Conservation (phyloP, 2,888 invertebrate genomes). For the Alsophila aescularia region DNA sequence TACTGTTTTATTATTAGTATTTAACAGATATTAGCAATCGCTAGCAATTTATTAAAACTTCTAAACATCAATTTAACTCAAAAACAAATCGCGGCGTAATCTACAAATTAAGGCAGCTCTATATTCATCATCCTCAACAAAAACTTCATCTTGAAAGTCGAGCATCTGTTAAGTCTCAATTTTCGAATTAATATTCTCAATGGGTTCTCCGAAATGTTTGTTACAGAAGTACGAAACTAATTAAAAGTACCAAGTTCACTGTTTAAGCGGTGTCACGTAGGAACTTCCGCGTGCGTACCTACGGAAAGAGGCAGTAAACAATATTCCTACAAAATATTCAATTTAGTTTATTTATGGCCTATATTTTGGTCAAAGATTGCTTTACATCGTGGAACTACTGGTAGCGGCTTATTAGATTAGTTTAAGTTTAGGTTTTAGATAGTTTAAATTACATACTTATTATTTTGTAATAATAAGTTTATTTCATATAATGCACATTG, state of each 20-base stretch:
- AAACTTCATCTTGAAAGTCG: conserved; percentile 16
- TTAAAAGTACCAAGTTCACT: conserved; percentile 26
- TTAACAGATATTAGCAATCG: no score
- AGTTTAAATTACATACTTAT: no score
- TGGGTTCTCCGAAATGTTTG: conserved; percentile 8
- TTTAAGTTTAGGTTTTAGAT: no score
- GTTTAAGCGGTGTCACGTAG: conserved; percentile 14
- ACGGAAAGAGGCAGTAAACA: neutral
- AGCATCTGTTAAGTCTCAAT: conserved; percentile 15
- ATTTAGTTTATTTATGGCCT: no score
- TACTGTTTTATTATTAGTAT: no score
- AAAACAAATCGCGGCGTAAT: conserved; percentile 1
- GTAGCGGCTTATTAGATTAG: no score
- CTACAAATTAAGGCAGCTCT: neutral
- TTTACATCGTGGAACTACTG: no score
- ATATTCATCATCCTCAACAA: neutral
- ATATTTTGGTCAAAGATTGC: no score
- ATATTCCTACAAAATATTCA: no score
- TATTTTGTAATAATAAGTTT: no score
- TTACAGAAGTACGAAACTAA: conserved; percentile 17
- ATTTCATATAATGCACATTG: no score
- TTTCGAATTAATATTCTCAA: conserved; percentile 18
- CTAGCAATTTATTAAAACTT: neutral
- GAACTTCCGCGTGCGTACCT: neutral
- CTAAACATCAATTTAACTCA: neutral